Evolutionary conservation across 64 coral and sea anemone species (phyloP), one percentile per base, ranked within the genome.

Genomic region (Porites australiensis): DNA sequence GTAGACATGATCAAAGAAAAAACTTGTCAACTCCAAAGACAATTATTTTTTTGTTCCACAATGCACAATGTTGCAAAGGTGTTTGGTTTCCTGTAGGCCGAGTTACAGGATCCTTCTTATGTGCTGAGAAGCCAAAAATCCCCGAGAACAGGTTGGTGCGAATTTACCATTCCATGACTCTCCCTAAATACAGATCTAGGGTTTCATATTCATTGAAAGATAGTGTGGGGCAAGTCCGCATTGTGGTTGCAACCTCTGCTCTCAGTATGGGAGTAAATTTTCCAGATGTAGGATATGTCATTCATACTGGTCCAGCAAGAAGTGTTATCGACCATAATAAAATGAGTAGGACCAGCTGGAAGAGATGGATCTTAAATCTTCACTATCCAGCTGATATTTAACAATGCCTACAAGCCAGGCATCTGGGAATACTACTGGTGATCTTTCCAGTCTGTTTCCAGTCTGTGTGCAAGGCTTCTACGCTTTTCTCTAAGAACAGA

Each of bases 171-270:
- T 93, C 91, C 16, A 49, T 70, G 8, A 87, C 91, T 59, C 52
- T 80, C 5, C 62, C 62, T 4, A 82, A 80, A 58, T 81, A 93
- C 21, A 88, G 86, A 86, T 21, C 57, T 15, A 75, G 81, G 20
- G 44, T 77, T 21, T 69, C 62, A 5, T 20, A 81, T 45, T 77
- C 70, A 8, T 77, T 87, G 54, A 86, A 77, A 74, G 58, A 53
- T 8, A 69, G 74, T 58, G 58, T 64, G n/a, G 90, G 81, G 11
- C 57, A 23, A 19, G 54, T 86, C 16, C 57, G 74, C n/a, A 20
- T 88, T 80, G 83, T 81, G 3, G 21, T 93, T 46, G 85, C 91
- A 9, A 72, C 91, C 48, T 80, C 85, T 70, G 91, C 83, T 4
- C 44, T 93, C 3, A 81, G 84, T 70, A 88, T 88, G 85, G 91